A percentile compares a stretch with the other conserved stretches of the same genome.
These are phyloP conservation scores for Chrysopa pallens DNA, from an alignment of 1,140 invertebrate genomes.

Conservation along the genomic window DNA sequence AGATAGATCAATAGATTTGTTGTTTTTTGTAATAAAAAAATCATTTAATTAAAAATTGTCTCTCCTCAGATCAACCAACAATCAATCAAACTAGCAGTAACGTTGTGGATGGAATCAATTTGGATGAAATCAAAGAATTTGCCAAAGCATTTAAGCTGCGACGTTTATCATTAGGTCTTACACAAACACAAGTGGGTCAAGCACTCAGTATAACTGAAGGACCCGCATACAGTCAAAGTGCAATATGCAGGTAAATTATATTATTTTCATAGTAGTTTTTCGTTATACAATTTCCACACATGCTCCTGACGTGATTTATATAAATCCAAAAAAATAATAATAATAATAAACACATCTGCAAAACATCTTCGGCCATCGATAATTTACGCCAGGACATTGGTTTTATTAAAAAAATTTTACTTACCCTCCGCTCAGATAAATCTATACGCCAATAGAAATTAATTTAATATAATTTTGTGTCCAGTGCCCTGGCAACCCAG, in stretches of 20 bases:
- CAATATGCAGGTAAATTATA: conserved; percentile 80
- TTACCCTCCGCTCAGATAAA: neutral
- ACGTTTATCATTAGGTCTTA: conserved; percentile 79
- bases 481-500: conserved; percentile 90
- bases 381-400: conserved; percentile 6
- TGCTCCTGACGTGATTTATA: neutral
- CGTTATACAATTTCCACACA: neutral
- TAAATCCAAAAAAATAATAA: neutral
- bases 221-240: conserved; percentile 94
- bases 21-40: too few species aligned
- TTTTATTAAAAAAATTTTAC: neutral
- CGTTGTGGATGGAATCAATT: conserved; percentile 88
- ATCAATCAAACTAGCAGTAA: conserved; percentile 87
- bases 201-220: conserved; percentile 90
- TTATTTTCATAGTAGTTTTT: neutral
- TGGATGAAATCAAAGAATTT: conserved; percentile 97
- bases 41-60: too few species aligned
- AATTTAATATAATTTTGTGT: conserved; percentile 24
- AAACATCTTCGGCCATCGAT: conserved; percentile 10
- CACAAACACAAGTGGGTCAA: conserved; percentile 91
- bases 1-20: too few species aligned
- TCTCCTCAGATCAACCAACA: conserved; percentile 59
- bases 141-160: conserved; percentile 92
- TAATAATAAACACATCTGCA: neutral
- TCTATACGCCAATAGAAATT: conserved; percentile 4